Base-by-base conservation (phyloP, 1,140 invertebrate species). In the Pseudomyrmex dendroicus region DNA sequence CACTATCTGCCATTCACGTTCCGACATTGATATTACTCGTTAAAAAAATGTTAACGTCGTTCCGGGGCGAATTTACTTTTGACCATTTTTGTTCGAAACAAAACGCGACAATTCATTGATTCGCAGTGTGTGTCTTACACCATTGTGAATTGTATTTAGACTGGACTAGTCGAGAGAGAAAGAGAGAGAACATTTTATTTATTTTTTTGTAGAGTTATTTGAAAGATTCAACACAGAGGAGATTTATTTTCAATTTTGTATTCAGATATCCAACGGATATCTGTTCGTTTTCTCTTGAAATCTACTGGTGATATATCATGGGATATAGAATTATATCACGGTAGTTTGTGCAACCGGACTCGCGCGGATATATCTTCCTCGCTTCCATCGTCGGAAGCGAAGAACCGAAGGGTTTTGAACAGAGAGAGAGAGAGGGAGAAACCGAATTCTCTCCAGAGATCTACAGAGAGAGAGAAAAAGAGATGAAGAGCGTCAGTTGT, bases 401-500 rank as follows among this genome's bases (percentile, higher is more conserved):
- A 59, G 20, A 72, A 80, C 20, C 52, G 15, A 12, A n/a, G 54
- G 12, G 50, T 61, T 35, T 4, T 50, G 86, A 64, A 82, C 25
- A 7, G 35, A 35, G 35, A 35, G 35, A 7, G 35, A 35, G 35
- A 25, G 78, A 84, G 22, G 3, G 86, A 61, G 64, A 87, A 82
- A 88, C 12, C 20, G 64, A 85, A 82, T 88, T 35, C 35, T 35
- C 66, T 73, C 56, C 12, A 4, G 72, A 50, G 85, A 64, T 76
- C n/a, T 48, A 66, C 68, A 46, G 74, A 59, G 56, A 66, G 56
- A 20, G 35, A 67, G 63, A 35, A 35, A 35, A 35, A 35, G 4
- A 35, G 35, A 35, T 50, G 73, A 68, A 63, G 64, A 87, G 72
- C 67, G 67, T 85, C 78, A 54, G 76, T 78, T 78, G 76, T 70